These are phyloP conservation scores for Symphodus melops DNA, from an alignment of 2,113 vertebrate genomes.

Conservation along the genomic window DNA sequence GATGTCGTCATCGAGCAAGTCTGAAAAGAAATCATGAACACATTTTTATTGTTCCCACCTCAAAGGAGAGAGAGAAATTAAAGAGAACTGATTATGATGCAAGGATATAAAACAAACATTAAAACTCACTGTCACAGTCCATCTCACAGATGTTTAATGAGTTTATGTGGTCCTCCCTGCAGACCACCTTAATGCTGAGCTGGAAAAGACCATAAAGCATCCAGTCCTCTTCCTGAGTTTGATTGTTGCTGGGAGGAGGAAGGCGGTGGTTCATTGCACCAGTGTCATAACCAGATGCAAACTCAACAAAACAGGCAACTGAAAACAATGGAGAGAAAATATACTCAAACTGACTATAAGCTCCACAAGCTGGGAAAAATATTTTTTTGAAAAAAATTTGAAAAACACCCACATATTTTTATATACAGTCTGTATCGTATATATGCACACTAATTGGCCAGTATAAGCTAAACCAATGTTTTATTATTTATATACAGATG, in stretches of 20 bases:
- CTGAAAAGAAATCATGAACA: constrained; percentile 35
- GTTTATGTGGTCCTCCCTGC: not conserved
- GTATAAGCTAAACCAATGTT: too few species aligned
- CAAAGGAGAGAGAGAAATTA: too few species aligned
- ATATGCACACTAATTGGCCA: too few species aligned
- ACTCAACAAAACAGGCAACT: constrained; percentile 51
- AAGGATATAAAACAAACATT: too few species aligned
- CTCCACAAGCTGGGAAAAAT: too few species aligned
- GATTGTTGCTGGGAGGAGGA: not conserved
- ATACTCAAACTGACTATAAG: not conserved
- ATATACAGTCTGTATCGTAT: too few species aligned
- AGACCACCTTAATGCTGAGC: constrained; percentile 58
- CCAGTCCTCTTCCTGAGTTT: not conserved
- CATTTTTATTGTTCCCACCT: too few species aligned
- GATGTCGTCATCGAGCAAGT: constrained; percentile 62
- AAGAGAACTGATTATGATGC: too few species aligned
- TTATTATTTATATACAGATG: too few species aligned
- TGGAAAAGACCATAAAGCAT: constrained; percentile 72
- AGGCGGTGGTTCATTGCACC: not conserved
- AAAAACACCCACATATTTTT: too few species aligned
- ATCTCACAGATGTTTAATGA: constrained; percentile 52
- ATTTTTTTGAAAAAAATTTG: too few species aligned
- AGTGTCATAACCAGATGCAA: constrained; percentile 37
- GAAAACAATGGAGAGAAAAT: not conserved
- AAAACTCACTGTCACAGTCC: constrained; percentile 63